Evolutionary conservation across 2,113 vertebrate species (phyloP), one percentile per base, ranked within the genome.

Genomic region (Pomatostomus ruficeps): DNA sequence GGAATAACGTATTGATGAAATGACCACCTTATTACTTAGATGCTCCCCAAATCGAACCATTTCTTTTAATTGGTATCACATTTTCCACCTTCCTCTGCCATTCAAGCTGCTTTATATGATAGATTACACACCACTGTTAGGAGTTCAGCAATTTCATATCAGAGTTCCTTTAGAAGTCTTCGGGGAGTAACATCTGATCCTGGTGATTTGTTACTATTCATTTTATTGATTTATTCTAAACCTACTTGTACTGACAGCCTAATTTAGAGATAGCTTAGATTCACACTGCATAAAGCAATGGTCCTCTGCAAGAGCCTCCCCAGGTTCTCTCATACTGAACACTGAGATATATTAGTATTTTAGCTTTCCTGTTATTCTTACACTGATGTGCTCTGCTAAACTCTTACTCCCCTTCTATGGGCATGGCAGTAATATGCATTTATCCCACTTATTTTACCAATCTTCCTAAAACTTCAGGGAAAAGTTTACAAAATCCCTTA

Each of bases 221-320:
- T 92, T 96, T 88, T 77, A 96, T 88, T 95, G 95, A 96, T 95
- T 96, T 88, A 91, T 92, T 96, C 76, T 67, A 95, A 93, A 86
- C 42, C 46, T 55, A 31, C 67, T 83, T 91, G 72, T 83, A 93
- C 83, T 74, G 88, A 88, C 59, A 58, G 72, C 88, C 63, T 46
- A 66, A 62, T 88, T 42, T 48, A 65, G 38, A 93, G 55, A 88
- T 43, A 92, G 46, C 49, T 94, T 80, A 73, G 67, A 54, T 29
- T 88, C 51, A 70, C 4, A 31, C 58, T 46, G 21, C 54, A 80
- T 38, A 67, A 90, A 91, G 75, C 46, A 83, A 82, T 6, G 9
- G 38, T 59, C 28, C 8, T 54, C 13, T 46, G 33, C 5, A 22
- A 54, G 43, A 93, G 78, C 13, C 19, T 83, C 43, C 42, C 42